Base-by-base conservation (phyloP, 2,888 invertebrate species). In the Tetragonisca angustula region DNA sequence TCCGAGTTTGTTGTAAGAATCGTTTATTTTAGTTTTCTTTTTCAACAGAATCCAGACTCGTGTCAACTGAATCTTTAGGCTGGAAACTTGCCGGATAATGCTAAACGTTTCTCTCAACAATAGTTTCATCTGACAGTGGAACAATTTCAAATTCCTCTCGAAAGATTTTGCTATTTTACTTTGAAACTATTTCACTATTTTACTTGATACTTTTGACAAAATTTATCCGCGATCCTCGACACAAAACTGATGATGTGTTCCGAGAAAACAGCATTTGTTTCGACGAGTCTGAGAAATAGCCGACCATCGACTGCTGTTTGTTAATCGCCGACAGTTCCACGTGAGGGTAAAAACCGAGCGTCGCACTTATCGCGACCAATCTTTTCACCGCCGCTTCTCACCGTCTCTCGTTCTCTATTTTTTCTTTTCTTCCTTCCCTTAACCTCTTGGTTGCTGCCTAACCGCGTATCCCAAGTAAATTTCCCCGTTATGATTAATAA, bases 401-500 rank as follows among this genome's bases (percentile, higher is more conserved):
- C 19, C 19, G 21, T 32, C 70, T 17, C 24, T 17, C 61, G 5
- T 54, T 54, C 6, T 21, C 4, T 21, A 9, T 54, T 54, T 21
- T 19, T 54, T 61, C 52, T 5, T 52, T 43, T 69, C 24, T 62
- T n/a, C 70, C 61, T 54, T 32, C 21, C 21, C 15, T n/a, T 13
- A 19, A 36, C 13, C 13, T 21, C 21, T 21, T 36, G 19, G 21
- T 61, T 15, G 61, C 24, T 61, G 17, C 19, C 19, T 19, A 17
- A 27, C 24, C 73, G 73, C 76, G 61, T 82, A 64, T 71, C 72
- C 83, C 83, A 79, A 84, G 84, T 11, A 43, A 43, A 83, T 79
- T 79, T 83, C 78, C 59, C 83, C 69, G 85, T 74, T 76, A 80
- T 80, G 85, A 85, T 84, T 85, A 85, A 85, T 85, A 84, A 84